phyloP scores from a whole-genome alignment of 2,113 vertebrate genomes.

The Leptodactylus fuscus region DNA sequence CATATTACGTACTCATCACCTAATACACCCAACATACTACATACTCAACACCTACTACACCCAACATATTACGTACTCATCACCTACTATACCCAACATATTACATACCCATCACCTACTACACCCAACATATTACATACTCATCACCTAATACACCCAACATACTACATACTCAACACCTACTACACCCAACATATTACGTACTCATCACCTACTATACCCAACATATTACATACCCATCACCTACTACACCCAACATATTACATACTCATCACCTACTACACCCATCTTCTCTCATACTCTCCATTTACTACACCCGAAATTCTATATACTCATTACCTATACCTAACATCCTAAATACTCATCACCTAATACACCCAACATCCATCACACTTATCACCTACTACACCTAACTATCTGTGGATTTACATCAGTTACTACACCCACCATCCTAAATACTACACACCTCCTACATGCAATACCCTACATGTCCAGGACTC shows the following conservation, averaged over 20 bases:
- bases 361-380: background rate
- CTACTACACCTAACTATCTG: background rate
- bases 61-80: background rate
- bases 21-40: background rate
- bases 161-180: background rate
- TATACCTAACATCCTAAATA: background rate
- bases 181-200: background rate
- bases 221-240: background rate
- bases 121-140: no score
- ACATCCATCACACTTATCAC: background rate
- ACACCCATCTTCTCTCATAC: background rate
- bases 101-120: no score
- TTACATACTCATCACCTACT: background rate
- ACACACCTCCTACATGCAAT: no score
- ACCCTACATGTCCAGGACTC: no score
- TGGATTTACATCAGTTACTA: background rate
- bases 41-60: background rate
- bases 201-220: background rate
- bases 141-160: background rate
- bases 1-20: background rate
- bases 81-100: background rate
- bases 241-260: background rate
- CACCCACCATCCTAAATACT: background rate
- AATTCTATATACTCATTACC: background rate
- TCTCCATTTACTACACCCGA: background rate